Percentiles rank a stretch among this genome's conserved stretches.
Conservation (phyloP, 1,140 invertebrate genomes). For the Thalassaphorura encarpata region DNA sequence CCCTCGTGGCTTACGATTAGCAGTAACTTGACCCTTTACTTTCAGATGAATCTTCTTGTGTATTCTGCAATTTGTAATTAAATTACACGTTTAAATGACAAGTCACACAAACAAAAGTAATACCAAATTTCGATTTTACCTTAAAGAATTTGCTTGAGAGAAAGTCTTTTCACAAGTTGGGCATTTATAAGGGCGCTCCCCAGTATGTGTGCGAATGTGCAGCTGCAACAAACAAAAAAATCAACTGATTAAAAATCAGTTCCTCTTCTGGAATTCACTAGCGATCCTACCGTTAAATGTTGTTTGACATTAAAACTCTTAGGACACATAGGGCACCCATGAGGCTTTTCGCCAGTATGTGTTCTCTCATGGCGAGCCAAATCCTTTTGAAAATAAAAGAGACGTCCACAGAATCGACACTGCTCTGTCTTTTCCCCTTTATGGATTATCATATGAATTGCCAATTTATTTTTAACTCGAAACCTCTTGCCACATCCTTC, state of each 20-base stretch:
- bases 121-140: too few species aligned
- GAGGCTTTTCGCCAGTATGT: constrained; percentile 16
- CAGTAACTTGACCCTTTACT: background rate
- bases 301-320: constrained; percentile 21
- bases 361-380: constrained; percentile 42
- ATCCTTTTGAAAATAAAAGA: constrained; percentile 37
- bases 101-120: too few species aligned
- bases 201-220: constrained; percentile 13
- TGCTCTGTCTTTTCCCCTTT: constrained; percentile 70
- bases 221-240: too few species aligned
- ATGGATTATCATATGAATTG: constrained; percentile 57
- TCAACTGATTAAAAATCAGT: too few species aligned
- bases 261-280: too few species aligned
- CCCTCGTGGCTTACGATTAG: background rate
- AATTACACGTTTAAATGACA: too few species aligned
- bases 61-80: too few species aligned
- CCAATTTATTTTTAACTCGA: constrained; percentile 12
- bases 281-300: constrained; percentile 15
- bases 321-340: constrained; percentile 4
- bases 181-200: constrained; percentile 12
- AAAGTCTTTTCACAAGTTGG: constrained; percentile 15
- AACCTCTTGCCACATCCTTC: constrained; percentile 8
- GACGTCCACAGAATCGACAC: constrained; percentile 49
- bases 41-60: constrained; percentile 19
- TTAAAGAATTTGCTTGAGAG: constrained; percentile 14